Conservation (phyloP, 2,888 invertebrate genomes). For the Julus scandinavius region DNA sequence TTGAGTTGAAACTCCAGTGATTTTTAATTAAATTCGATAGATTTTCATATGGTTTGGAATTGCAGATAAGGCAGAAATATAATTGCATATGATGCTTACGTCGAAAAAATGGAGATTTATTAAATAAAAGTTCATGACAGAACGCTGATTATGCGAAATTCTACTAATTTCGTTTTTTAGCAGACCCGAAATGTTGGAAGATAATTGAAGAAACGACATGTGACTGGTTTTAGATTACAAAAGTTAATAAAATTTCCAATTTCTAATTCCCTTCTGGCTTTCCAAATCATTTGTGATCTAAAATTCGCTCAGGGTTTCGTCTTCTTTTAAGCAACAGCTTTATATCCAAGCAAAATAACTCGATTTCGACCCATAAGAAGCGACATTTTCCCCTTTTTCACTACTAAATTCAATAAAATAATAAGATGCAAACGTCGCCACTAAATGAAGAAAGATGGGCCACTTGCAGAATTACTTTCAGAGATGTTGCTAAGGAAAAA, state of each 20-base stretch:
- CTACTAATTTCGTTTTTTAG: slow-evolving; percentile 7
- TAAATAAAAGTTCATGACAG: slow-evolving; percentile 18
- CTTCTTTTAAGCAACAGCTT: background rate
- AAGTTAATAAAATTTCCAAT: slow-evolving; percentile 40
- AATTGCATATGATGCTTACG: background rate
- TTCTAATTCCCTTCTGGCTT: slow-evolving; percentile 39
- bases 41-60: too few species aligned
- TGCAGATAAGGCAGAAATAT: background rate
- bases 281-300: background rate
- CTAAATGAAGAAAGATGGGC: slow-evolving; percentile 18
- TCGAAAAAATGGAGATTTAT: background rate
- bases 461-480: background rate
- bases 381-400: background rate
- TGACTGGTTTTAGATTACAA: slow-evolving; percentile 35
- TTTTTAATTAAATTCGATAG: too few species aligned
- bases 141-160: slow-evolving; percentile 15
- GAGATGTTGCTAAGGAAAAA: background rate
- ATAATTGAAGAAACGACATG: background rate
- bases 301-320: background rate
- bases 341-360: slow-evolving; percentile 16
- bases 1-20: too few species aligned
- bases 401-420: slow-evolving; percentile 21
- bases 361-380: slow-evolving; percentile 33
- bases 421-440: slow-evolving; percentile 17
- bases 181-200: background rate